These are phyloP conservation scores for Leptoclinus maculatus DNA, from an alignment of 2,797 vertebrate species.

Conservation along the genomic window DNA sequence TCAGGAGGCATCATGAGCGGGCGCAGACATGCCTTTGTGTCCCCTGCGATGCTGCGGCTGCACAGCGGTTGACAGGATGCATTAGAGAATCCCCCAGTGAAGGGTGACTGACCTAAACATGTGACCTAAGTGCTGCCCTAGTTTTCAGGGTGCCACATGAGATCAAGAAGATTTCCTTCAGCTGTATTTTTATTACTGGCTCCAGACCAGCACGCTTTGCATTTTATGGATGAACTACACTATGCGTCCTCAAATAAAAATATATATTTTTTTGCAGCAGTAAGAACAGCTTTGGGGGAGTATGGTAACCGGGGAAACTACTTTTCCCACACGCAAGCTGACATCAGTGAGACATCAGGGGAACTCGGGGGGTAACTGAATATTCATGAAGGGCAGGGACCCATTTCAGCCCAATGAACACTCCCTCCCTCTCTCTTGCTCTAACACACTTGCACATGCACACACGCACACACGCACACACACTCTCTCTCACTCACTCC, in stretches of 20 bases:
- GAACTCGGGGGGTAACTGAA: slow-evolving; percentile 73
- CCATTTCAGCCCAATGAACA: slow-evolving; percentile 80
- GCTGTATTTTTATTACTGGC: slow-evolving; percentile 45
- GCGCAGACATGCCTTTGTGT: slow-evolving; percentile 57
- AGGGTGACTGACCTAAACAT: slow-evolving; percentile 81
- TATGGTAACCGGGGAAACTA: slow-evolving; percentile 72
- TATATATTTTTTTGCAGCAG: slow-evolving; percentile 61
- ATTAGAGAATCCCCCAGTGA: slow-evolving; percentile 78
- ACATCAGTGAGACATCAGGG: slow-evolving; percentile 79
- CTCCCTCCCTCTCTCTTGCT: slow-evolving; percentile 32
- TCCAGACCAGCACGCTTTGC: slow-evolving; percentile 27
- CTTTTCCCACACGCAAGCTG: slow-evolving; percentile 80
- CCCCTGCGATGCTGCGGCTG: slow-evolving; percentile 43
- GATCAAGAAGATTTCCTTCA: slow-evolving; percentile 71
- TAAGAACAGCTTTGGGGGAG: slow-evolving; percentile 65
- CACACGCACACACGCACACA: slow-evolving; percentile 36
- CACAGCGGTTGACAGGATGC: slow-evolving; percentile 76
- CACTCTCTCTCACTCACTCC: slow-evolving; percentile 30
- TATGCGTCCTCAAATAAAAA: background rate
- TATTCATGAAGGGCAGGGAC: slow-evolving; percentile 84
- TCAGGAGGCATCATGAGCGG: slow-evolving; percentile 50
- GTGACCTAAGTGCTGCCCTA: slow-evolving; percentile 80
- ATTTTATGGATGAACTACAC: slow-evolving; percentile 43
- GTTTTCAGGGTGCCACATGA: slow-evolving; percentile 75
- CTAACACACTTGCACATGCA: slow-evolving; percentile 22